A percentile compares a stretch with the other conserved stretches of the same genome.
Evolutionary conservation across 2,888 invertebrate species (phyloP).

Genomic region (Eustalomyia histrio): DNA sequence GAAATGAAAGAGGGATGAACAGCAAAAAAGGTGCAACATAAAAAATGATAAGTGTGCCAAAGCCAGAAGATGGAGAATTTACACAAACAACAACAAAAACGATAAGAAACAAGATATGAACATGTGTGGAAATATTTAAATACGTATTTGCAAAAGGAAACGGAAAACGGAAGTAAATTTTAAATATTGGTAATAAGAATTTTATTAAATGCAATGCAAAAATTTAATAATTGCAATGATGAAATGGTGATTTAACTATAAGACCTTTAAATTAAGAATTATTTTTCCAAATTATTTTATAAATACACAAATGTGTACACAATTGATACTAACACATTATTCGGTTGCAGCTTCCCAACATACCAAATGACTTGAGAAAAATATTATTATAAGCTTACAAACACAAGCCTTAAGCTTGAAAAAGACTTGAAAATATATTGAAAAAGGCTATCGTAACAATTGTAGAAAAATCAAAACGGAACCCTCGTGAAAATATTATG

Average conservation of each 20-base stretch:
- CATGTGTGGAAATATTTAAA: slow-evolving; percentile 55
- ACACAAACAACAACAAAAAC: slow-evolving; percentile 30
- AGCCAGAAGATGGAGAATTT: slow-evolving; percentile 11
- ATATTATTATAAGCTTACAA: too few relatives aligned
- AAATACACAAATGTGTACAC: too few relatives aligned
- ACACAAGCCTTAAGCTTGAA: too few relatives aligned
- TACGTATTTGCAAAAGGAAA: slow-evolving; percentile 59
- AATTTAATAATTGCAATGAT: not conserved
- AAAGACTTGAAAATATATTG: too few relatives aligned
- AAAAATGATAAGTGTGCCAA: slow-evolving; percentile 61
- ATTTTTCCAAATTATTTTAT: too few relatives aligned
- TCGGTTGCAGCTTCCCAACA: too few relatives aligned
- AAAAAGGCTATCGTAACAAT: too few relatives aligned
- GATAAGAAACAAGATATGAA: slow-evolving; percentile 38
- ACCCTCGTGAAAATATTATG: too few relatives aligned
- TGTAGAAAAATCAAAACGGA: too few relatives aligned
- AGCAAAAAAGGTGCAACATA: slow-evolving; percentile 53
- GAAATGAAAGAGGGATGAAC: not conserved
- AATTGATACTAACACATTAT: too few relatives aligned
- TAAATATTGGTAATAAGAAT: slow-evolving; percentile 56
- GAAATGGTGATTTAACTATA: not conserved
- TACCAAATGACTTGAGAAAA: too few relatives aligned
- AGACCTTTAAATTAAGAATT: too few relatives aligned
- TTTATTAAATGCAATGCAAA: slow-evolving; percentile 5
- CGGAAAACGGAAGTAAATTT: slow-evolving; percentile 63